Percentiles rank a stretch among this genome's conserved stretches.
Evolutionary conservation across 2,797 vertebrate genomes (phyloP).

Genomic region (Sebastes goodei): DNA sequence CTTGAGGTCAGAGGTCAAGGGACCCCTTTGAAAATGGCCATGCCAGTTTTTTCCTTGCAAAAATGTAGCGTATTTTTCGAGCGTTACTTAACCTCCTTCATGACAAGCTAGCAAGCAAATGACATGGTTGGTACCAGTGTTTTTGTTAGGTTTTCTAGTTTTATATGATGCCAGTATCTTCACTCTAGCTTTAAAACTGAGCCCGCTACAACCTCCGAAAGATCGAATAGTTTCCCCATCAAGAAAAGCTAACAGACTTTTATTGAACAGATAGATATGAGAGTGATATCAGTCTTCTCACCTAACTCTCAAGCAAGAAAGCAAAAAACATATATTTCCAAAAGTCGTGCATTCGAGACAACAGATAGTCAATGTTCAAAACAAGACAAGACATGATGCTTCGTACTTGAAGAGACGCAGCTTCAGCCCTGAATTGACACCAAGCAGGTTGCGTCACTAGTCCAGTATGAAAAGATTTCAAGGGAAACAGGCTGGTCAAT

Average conservation of each 20-base stretch:
- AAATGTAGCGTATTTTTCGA: too few species aligned
- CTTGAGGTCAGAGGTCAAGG: too few species aligned
- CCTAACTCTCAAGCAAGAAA: background rate
- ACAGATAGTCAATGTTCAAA: background rate
- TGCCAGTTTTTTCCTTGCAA: too few species aligned
- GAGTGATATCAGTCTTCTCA: background rate
- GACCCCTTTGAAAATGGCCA: too few species aligned
- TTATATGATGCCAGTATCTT: too few species aligned
- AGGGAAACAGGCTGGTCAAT: background rate
- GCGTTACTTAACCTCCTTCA: too few species aligned
- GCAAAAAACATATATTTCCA: background rate
- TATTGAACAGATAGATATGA: background rate
- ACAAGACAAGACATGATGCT: background rate
- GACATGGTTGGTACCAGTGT: too few species aligned
- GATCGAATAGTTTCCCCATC: background rate
- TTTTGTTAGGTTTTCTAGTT: too few species aligned
- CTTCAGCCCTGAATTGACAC: background rate
- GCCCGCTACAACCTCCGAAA: fast-evolving
- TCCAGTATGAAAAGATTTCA: background rate
- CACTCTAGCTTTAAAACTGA: too few species aligned
- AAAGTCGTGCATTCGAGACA: background rate
- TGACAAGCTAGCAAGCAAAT: too few species aligned
- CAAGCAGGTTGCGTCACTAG: background rate
- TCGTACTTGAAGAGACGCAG: background rate
- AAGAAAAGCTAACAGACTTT: background rate